Evolutionary conservation across 2,888 invertebrate species (phyloP), one percentile per base, ranked within the genome.

Genomic region (Sinopyrophorus schimmeli): DNA sequence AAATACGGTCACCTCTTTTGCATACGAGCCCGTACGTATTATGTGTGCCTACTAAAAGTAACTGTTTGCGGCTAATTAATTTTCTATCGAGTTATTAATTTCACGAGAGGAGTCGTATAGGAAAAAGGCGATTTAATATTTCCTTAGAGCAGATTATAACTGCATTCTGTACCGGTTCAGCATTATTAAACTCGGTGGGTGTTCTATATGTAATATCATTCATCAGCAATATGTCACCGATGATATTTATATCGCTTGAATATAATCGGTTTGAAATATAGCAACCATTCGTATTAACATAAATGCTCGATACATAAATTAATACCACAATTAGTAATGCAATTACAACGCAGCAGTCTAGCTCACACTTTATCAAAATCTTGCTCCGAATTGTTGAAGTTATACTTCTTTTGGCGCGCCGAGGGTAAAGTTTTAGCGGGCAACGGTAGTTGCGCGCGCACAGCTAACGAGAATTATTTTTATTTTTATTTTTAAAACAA

Each of bases 321-420:
- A 66, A 62, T 60, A 58, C 61, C 64, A 66, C 69, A 68, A 70
- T 70, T 70, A 69, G 65, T 63, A 58, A 65, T 64, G 68, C 67
- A 69, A 69, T 69, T 68, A 69, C 63, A 64, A 60, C 67, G 32
- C 67, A 50, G 67, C 61, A 58, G 67, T 65, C 53, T 58, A 59
- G 53, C 66, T 58, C 59, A 63, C 63, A 59, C 55, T 65, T 65
- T 63, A 68, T 67, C 64, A 64, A 43, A 68, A n/a, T n/a, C n/a
- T n/a, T n/a, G n/a, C n/a, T n/a, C n/a, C n/a, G n/a, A n/a, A n/a
- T n/a, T n/a, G n/a, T n/a, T n/a, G n/a, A n/a, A n/a, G n/a, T n/a
- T n/a, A n/a, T n/a, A n/a, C n/a, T n/a, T n/a, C n/a, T n/a, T n/a
- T n/a, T n/a, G n/a, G n/a, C n/a, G n/a, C n/a, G n/a, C n/a, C n/a